These are phyloP conservation scores for Ormyrus labotus DNA, from an alignment of 2,888 invertebrate genomes.

Conservation along the genomic window DNA sequence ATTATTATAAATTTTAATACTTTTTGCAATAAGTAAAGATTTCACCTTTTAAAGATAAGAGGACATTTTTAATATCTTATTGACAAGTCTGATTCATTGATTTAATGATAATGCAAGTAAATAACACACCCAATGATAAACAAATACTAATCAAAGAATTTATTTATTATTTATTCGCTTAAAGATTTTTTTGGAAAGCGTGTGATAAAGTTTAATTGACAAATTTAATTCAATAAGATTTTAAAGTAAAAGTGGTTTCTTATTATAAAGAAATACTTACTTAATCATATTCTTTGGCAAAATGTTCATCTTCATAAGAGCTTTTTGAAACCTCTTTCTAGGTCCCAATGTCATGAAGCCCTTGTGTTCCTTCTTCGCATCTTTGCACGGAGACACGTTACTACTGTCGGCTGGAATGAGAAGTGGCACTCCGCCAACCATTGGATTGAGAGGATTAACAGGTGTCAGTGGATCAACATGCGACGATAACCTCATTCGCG, in stretches of 20 bases:
- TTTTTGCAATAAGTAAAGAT: too few species aligned
- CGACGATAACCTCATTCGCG: conserved; percentile 87
- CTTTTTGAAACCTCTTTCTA: conserved; percentile 89
- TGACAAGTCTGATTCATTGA: not conserved
- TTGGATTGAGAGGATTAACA: conserved; percentile 66
- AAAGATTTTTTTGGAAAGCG: not conserved
- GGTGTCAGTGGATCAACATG: conserved; percentile 69
- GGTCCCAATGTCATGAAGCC: conserved; percentile 94
- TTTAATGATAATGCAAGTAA: not conserved
- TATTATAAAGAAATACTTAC: conserved; percentile 64
- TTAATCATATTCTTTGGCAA: conserved; percentile 88
- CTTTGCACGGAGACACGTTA: conserved; percentile 75
- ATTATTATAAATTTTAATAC: too few species aligned
- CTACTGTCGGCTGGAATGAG: conserved; percentile 68
- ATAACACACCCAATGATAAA: not conserved
- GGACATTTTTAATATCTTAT: not conserved
- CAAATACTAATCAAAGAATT: not conserved
- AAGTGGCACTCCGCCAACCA: conserved; percentile 71
- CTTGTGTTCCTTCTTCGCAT: conserved; percentile 80
- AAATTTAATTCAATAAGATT: not conserved
- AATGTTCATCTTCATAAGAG: conserved; percentile 92
- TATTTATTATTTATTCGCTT: not conserved
- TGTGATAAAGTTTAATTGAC: not conserved
- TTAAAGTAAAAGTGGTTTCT: not conserved
- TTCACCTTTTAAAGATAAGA: too few species aligned